Evolutionary conservation across 2,113 vertebrate genomes (phyloP).

Genomic region (Progne subis): DNA sequence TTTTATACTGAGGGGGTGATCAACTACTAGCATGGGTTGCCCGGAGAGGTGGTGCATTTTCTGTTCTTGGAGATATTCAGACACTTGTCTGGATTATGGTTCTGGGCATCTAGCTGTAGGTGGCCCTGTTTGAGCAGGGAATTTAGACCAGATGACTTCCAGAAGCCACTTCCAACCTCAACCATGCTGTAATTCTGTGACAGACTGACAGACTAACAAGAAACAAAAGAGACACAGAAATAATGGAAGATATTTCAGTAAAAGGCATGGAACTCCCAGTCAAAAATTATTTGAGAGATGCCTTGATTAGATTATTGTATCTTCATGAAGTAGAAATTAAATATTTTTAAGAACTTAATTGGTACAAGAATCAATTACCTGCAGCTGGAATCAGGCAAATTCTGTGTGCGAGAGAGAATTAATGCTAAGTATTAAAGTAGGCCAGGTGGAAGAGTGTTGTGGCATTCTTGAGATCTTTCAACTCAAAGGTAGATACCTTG

Average conservation of each 20-base stretch:
- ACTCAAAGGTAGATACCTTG: neutral
- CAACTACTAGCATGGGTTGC: accelerated
- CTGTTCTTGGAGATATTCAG: neutral
- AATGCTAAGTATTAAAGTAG: neutral
- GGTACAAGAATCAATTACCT: neutral
- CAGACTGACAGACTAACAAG: neutral
- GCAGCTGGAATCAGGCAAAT: neutral
- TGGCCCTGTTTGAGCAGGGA: neutral
- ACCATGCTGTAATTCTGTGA: neutral
- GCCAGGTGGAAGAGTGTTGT: neutral
- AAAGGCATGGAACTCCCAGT: neutral
- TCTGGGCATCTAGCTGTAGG: neutral
- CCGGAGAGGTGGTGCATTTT: neutral
- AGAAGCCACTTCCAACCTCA: neutral
- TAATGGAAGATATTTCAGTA: neutral
- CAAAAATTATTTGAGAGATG: neutral
- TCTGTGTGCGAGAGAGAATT: neutral
- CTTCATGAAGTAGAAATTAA: neutral
- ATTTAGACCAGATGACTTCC: neutral
- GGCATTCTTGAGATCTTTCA: neutral
- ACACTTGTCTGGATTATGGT: neutral
- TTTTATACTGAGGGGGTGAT: neutral
- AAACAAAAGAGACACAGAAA: neutral
- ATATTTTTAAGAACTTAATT: neutral
- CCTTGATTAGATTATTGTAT: neutral